A percentile compares a stretch with the other conserved stretches of the same genome.
phyloP scores from a whole-genome alignment of 2,113 vertebrate genomes.

The Glareola pratincola region DNA sequence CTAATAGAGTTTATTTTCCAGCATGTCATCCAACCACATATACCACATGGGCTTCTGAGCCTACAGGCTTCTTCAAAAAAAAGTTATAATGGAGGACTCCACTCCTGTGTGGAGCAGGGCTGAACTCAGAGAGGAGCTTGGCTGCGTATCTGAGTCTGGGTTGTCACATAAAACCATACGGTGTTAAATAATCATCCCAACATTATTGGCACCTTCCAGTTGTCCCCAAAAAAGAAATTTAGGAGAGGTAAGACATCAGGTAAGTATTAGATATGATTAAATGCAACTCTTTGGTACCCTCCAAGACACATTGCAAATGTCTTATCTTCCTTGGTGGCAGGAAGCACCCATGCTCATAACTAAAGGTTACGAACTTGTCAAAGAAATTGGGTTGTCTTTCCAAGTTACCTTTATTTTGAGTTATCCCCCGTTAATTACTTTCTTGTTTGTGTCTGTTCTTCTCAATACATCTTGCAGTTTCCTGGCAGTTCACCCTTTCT shows the following conservation, averaged over 20 bases:
- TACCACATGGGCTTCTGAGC: neutral
- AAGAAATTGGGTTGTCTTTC: neutral
- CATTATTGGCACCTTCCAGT: neutral
- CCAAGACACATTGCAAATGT: neutral
- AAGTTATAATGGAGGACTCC: neutral
- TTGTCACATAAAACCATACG: neutral
- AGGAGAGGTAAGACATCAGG: neutral
- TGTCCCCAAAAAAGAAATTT: neutral
- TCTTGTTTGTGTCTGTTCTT: slow-evolving; percentile 43
- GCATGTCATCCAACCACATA: neutral
- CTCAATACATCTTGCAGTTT: slow-evolving; percentile 33
- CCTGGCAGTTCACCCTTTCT: slow-evolving; percentile 30
- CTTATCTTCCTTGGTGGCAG: neutral
- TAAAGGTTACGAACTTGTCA: neutral
- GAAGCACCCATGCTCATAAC: neutral
- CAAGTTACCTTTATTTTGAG: neutral
- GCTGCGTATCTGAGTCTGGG: neutral
- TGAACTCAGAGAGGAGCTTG: neutral
- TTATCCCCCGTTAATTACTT: slow-evolving; percentile 4
- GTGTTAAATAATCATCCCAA: neutral
- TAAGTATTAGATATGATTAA: neutral
- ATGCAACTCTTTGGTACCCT: neutral
- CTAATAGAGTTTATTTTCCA: neutral
- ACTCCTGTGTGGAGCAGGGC: neutral
- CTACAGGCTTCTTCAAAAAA: neutral